phyloP scores from a whole-genome alignment of 2,888 invertebrate genomes.

The Mylabris sibirica region DNA sequence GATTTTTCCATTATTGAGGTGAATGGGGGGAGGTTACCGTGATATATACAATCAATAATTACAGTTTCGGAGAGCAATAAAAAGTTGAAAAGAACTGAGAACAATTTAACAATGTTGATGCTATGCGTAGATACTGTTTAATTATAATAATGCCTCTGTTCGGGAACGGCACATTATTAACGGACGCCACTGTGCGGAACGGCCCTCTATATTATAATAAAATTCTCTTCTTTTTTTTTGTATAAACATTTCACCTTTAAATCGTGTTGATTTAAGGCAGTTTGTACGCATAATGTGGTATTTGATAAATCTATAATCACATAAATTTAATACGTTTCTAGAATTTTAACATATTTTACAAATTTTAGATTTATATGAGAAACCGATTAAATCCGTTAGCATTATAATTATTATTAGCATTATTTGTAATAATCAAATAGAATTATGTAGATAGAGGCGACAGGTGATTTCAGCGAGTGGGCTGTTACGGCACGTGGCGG shows the following conservation, averaged over 20 bases:
- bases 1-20: background rate
- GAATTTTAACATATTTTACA: too few species aligned
- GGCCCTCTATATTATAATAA: slow-evolving; percentile 20
- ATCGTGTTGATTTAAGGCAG: slow-evolving; percentile 39
- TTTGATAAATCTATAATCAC: too few species aligned
- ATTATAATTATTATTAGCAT: background rate
- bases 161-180: slow-evolving; percentile 50
- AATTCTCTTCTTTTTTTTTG: background rate
- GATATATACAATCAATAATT: slow-evolving; percentile 31
- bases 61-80: slow-evolving; percentile 26
- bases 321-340: too few species aligned
- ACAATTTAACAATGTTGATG: slow-evolving; percentile 52
- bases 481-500: slow-evolving; percentile 46
- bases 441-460: background rate
- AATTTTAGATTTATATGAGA: too few species aligned
- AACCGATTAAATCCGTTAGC: too few species aligned
- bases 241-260: slow-evolving; percentile 39
- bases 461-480: slow-evolving; percentile 36
- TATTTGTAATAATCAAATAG: background rate
- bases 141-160: slow-evolving; percentile 51
- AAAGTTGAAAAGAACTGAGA: slow-evolving; percentile 40
- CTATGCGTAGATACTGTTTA: slow-evolving; percentile 51
- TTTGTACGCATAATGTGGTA: slow-evolving; percentile 15
- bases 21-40: background rate
- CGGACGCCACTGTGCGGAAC: slow-evolving; percentile 51